A percentile compares a stretch with the other conserved stretches of the same genome.
phyloP scores from a whole-genome alignment of 1,140 invertebrate genomes.

The Drosophila persimilis region DNA sequence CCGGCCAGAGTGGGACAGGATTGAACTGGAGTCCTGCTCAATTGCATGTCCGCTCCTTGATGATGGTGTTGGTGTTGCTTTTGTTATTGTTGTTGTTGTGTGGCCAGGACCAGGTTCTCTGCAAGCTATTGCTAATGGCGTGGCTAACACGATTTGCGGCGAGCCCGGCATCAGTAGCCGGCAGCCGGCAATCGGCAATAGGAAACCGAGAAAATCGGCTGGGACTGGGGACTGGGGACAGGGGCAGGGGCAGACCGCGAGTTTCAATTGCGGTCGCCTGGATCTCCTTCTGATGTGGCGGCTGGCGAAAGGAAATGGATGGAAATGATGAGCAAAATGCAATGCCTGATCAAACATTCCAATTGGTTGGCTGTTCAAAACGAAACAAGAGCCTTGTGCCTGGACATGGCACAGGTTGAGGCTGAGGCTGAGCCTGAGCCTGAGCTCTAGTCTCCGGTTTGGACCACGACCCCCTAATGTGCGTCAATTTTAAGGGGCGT shows the following conservation, averaged over 20 bases:
- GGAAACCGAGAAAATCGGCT: background rate
- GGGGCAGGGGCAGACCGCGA: constrained; percentile 22
- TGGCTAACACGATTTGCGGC: constrained; percentile 78
- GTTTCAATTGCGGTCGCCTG: constrained; percentile 43
- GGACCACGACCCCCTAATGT: constrained; percentile 43
- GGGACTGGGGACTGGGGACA: background rate
- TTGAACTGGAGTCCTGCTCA: constrained; percentile 7
- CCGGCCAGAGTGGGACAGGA: background rate
- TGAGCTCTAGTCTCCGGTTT: constrained; percentile 4
- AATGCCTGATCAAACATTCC: constrained; percentile 78
- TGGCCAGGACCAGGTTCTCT: constrained; percentile 38
- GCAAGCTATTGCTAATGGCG: constrained; percentile 77
- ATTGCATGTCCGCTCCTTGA: constrained; percentile 34
- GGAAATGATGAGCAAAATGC: constrained; percentile 63
- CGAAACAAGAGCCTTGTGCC: background rate
- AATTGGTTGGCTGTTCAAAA: constrained; percentile 46
- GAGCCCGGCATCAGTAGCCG: constrained; percentile 12
- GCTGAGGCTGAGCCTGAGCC: too few species aligned
- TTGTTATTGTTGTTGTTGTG: constrained; percentile 32
- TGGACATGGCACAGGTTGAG: too few species aligned
- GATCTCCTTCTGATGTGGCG: constrained; percentile 18
- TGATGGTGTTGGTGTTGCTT: constrained; percentile 5
- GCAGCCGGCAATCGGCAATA: constrained; percentile 20
- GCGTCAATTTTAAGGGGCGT: constrained; percentile 60
- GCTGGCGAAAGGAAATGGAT: background rate